These are phyloP conservation scores for Perodicticus potto DNA, from an alignment of 2,797 vertebrate genomes.

Conservation along the genomic window DNA sequence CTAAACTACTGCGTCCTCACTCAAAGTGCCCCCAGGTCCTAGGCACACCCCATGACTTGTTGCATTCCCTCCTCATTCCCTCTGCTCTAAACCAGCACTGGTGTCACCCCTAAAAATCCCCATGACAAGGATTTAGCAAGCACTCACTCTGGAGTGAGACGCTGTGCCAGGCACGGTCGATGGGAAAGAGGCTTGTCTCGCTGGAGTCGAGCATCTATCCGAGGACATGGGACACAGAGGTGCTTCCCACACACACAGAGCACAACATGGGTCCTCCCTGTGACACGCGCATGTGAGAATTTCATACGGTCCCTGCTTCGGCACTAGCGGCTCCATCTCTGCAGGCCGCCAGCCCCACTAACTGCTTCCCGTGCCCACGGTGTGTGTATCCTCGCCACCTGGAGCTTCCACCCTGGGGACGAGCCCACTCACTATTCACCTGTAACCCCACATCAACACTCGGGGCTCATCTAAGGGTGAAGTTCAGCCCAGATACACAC, in stretches of 20 bases:
- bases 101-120: neutral
- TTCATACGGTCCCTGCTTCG: neutral
- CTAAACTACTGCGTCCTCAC: neutral
- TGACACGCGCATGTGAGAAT: neutral
- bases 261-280: neutral
- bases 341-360: neutral
- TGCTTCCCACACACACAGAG: accelerated
- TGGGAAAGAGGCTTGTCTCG: neutral
- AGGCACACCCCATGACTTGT: neutral
- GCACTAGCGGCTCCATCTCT: neutral
- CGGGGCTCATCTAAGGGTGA: neutral
- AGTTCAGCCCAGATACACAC: neutral
- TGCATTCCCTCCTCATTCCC: neutral
- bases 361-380: neutral
- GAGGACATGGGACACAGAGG: neutral
- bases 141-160: neutral
- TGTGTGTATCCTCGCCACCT: neutral
- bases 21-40: neutral
- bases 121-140: neutral
- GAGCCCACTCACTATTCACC: neutral
- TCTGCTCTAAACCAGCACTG: neutral
- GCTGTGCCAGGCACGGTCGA: neutral
- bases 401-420: neutral
- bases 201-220: neutral
- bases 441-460: neutral